These are phyloP conservation scores for Epinephelus moara DNA, from an alignment of 2,113 vertebrate species.

Conservation along the genomic window DNA sequence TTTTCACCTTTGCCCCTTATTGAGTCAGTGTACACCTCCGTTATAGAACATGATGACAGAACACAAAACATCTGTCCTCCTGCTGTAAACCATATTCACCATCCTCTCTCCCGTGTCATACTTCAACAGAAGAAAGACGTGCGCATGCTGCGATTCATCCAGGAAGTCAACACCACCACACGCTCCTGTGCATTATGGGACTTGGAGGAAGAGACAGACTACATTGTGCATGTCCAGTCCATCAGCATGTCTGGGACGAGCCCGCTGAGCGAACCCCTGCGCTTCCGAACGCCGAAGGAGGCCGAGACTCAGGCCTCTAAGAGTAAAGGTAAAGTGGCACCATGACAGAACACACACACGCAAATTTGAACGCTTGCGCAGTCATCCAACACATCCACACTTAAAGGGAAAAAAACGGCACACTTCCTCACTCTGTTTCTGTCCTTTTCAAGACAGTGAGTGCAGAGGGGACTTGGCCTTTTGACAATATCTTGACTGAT, in stretches of 20 bases:
- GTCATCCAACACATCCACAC: not conserved
- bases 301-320: slow-evolving; percentile 93
- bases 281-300: slow-evolving; percentile 93
- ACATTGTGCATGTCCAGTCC: slow-evolving; percentile 96
- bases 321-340: slow-evolving; percentile 87
- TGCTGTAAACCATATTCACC: not conserved
- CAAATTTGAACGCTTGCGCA: not conserved
- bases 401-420: not conserved
- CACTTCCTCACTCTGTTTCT: slow-evolving; percentile 21
- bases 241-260: slow-evolving; percentile 94
- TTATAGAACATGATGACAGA: not conserved
- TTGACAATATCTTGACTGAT: slow-evolving; percentile 68
- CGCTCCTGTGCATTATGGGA: slow-evolving; percentile 97
- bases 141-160: slow-evolving; percentile 97
- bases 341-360: not conserved
- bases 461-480: slow-evolving; percentile 49
- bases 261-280: slow-evolving; percentile 92
- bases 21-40: not conserved
- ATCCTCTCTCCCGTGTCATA: slow-evolving; percentile 7
- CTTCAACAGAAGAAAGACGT: slow-evolving; percentile 93
- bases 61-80: not conserved
- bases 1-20: not conserved
- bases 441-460: slow-evolving; percentile 17
- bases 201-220: slow-evolving; percentile 96
- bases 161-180: slow-evolving; percentile 98